Base-by-base conservation (phyloP, 2,888 invertebrate genomes). In the Ashinkailepas kermadecensis region DNA sequence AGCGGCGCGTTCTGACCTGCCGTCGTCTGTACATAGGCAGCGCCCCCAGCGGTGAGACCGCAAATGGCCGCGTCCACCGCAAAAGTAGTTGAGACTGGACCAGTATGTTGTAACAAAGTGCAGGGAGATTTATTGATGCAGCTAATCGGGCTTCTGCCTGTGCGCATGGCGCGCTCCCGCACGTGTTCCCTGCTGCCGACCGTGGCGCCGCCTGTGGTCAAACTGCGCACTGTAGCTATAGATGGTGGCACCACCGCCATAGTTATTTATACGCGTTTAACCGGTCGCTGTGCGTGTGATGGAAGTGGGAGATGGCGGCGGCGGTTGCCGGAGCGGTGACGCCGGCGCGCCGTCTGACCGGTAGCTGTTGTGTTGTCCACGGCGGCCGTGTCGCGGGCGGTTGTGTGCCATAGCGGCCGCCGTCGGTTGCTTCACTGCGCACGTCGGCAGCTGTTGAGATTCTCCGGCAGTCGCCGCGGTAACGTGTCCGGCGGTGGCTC, bases 181-280 rank as follows among this genome's bases (percentile, higher is more conserved):
- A 11, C 25, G 67, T 67, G 67, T 67, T 13, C 67, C 67, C 67
- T n/a, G 67, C 25, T 25, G 67, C 67, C 65, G 67, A 23, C n/a
- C 25, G 67, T 13, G 25, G 67, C 25, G 67, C 25, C 67, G n/a
- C 67, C 65, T 23, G 65, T 23, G 18, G 23, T 3, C 9, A n/a
- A 23, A 2, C 9, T 8, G 9, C 10, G 13, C 39, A 15, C 11
- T 13, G 11, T 18, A 74, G 25, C 13, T 54, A 13, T 74, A 74
- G 74, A 18, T 74, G 74, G 74, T 54, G 23, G 74, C 39, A 54
- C 54, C 74, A 54, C 8, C 54, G 74, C 18, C 39, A 54, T 25
- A 8, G 74, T 13, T 74, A 74, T 74, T 74, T 74, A 54, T 74
- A 74, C 74, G 74, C 54, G 74, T 74, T 74, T 74, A 74, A 74